Conservation (phyloP, 1,140 invertebrate species). For the Grapholita molesta region DNA sequence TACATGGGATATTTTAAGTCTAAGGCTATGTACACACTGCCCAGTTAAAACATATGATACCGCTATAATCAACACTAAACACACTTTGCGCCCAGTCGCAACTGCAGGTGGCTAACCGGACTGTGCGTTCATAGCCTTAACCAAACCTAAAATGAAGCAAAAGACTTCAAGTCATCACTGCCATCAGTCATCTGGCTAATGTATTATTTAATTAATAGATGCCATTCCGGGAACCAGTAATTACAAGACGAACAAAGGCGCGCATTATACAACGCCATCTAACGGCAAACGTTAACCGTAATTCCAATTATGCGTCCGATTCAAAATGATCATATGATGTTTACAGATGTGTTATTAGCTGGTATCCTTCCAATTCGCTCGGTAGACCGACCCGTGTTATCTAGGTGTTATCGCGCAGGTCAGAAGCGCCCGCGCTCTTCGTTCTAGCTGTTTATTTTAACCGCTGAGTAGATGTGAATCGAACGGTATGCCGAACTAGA, state of each 20-base stretch:
- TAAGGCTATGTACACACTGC: too few relatives aligned
- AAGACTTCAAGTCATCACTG: not conserved
- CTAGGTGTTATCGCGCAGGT: slow-evolving; percentile 32
- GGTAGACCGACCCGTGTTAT: slow-evolving; percentile 24
- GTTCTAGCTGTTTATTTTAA: slow-evolving; percentile 35
- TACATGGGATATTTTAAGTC: too few relatives aligned
- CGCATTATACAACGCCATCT: not conserved
- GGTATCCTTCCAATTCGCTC: slow-evolving; percentile 24
- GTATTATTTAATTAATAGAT: not conserved
- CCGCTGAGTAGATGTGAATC: not conserved
- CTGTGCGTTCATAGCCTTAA: not conserved
- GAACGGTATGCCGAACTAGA: not conserved
- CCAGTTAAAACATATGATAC: too few relatives aligned
- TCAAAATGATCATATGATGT: not conserved
- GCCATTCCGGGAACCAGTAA: not conserved
- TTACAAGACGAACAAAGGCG: not conserved
- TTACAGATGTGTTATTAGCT: not conserved
- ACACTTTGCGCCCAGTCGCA: too few relatives aligned
- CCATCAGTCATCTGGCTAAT: not conserved
- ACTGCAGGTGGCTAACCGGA: too few relatives aligned
- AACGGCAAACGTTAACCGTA: not conserved
- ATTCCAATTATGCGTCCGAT: not conserved
- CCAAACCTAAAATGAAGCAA: not conserved
- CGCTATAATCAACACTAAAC: not conserved
- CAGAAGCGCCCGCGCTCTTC: slow-evolving; percentile 41